Conservation (phyloP, 1,140 invertebrate genomes). For the Phymorhynchus buccinoides region DNA sequence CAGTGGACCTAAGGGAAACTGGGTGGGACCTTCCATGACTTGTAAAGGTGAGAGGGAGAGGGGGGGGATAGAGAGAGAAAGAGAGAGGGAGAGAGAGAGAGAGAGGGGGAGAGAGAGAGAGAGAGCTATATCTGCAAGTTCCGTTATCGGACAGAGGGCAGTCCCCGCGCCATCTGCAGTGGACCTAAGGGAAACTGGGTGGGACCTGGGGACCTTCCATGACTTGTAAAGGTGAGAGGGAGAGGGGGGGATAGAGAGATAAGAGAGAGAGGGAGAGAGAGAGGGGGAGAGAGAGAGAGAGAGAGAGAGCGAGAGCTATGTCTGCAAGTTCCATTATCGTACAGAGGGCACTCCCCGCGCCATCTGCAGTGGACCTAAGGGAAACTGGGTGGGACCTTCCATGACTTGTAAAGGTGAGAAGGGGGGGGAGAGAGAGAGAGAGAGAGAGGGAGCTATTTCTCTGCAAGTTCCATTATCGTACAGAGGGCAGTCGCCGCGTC, state of each 20-base stretch:
- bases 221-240: too few relatives aligned
- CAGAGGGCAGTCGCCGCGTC: too few relatives aligned
- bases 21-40: too few relatives aligned
- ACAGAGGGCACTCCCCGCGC: slow-evolving; percentile 87
- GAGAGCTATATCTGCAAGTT: too few relatives aligned
- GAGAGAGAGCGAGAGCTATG: slow-evolving; percentile 77
- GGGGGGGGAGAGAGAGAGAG: neutral
- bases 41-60: slow-evolving; percentile 60
- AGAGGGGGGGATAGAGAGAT: too few relatives aligned
- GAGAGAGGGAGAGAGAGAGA: too few relatives aligned
- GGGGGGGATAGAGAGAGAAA: neutral
- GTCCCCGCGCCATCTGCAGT: slow-evolving; percentile 90
- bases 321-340: slow-evolving; percentile 91
- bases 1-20: slow-evolving; percentile 73
- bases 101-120: too few relatives aligned
- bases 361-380: slow-evolving; percentile 86
- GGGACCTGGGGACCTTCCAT: slow-evolving; percentile 81
- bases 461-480: too few relatives aligned
- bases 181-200: slow-evolving; percentile 86
- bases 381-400: slow-evolving; percentile 94
- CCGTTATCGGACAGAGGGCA: slow-evolving; percentile 79
- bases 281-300: too few relatives aligned
- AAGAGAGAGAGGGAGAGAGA: too few relatives aligned
- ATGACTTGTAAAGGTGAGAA: slow-evolving; percentile 92
- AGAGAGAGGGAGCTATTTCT: neutral